These are phyloP conservation scores for Microvelia longipes DNA, from an alignment of 1,140 invertebrate species.

Conservation along the genomic window DNA sequence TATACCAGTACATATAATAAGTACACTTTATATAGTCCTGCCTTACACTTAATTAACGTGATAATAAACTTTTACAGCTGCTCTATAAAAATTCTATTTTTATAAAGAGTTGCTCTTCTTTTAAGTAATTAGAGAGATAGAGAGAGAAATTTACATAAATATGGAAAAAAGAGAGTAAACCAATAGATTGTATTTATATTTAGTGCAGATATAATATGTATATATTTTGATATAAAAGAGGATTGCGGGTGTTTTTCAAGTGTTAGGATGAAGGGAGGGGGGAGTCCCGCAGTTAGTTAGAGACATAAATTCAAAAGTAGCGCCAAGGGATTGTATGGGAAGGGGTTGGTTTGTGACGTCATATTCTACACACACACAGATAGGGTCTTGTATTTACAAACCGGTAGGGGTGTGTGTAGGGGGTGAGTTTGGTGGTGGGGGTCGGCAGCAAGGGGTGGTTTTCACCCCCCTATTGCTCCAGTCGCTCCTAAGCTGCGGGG, in stretches of 20 bases:
- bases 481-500: not conserved
- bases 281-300: not conserved
- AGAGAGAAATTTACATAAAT: too few relatives aligned
- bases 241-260: not conserved
- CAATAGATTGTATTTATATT: too few relatives aligned
- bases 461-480: too few relatives aligned
- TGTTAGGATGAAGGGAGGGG: not conserved
- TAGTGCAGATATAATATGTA: too few relatives aligned
- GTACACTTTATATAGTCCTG: too few relatives aligned
- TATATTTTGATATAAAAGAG: not conserved
- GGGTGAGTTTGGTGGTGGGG: not conserved
- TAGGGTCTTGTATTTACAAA: not conserved
- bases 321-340: not conserved
- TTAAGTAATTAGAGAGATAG: too few relatives aligned
- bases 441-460: constrained; percentile 3
- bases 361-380: not conserved
- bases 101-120: too few relatives aligned
- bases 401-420: not conserved
- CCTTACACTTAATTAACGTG: too few relatives aligned
- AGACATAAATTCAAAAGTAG: not conserved
- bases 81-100: too few relatives aligned
- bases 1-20: too few relatives aligned
- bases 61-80: too few relatives aligned
- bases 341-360: not conserved
- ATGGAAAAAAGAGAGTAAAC: too few relatives aligned